These are phyloP conservation scores for Tamias sibiricus DNA, from an alignment of 2,113 vertebrate genomes.

Conservation along the genomic window DNA sequence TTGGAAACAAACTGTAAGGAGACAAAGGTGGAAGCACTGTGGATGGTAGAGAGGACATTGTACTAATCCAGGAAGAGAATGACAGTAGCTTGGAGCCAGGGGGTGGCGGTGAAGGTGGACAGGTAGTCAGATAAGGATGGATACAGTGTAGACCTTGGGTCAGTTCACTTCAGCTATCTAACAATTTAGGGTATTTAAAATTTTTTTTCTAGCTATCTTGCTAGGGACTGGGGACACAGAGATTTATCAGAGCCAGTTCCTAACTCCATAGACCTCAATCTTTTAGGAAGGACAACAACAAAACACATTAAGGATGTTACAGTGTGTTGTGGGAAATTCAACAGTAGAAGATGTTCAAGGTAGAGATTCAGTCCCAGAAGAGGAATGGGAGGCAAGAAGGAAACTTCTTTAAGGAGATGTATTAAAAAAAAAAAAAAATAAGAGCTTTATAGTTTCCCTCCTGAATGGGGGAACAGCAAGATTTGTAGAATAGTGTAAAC, in stretches of 20 bases:
- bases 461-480: not conserved
- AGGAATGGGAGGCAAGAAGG: not conserved
- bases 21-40: not conserved
- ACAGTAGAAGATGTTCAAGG: not conserved
- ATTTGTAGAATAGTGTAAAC: not conserved
- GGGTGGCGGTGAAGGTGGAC: not conserved
- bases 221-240: not conserved
- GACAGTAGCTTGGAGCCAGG: not conserved
- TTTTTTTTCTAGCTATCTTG: constrained; percentile 8
- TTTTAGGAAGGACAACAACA: not conserved
- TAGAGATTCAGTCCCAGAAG: not conserved
- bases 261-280: not conserved
- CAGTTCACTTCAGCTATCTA: not conserved
- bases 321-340: not conserved
- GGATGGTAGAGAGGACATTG: not conserved
- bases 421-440: not conserved
- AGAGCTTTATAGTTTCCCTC: not conserved
- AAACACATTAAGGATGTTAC: not conserved
- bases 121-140: not conserved
- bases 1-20: not conserved
- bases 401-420: not conserved
- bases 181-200: not conserved
- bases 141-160: not conserved
- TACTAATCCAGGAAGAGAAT: not conserved
- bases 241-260: not conserved